Conservation (phyloP, 2,888 invertebrate species). For the Thumatha senex region DNA sequence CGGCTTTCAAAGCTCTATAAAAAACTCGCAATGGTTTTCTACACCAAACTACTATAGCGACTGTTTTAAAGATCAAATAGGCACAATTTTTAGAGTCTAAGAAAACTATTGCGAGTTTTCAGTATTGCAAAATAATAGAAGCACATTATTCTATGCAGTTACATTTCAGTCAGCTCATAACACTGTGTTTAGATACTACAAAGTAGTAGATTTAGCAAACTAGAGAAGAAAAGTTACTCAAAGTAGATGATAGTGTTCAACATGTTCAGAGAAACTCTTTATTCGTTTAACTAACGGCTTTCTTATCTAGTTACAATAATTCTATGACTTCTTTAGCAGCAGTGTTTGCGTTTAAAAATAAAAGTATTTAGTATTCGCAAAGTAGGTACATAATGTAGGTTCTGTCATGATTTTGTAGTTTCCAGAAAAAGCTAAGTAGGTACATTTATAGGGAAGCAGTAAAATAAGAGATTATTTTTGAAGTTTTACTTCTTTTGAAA, state of each 20-base stretch:
- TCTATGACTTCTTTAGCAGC: neutral
- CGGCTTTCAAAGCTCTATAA: constrained; percentile 57
- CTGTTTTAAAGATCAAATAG: constrained; percentile 35
- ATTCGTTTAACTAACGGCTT: neutral
- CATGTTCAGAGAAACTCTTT: neutral
- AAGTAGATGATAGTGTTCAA: neutral
- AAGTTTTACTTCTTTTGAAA: too few relatives aligned
- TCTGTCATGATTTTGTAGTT: constrained; percentile 4
- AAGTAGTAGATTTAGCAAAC: constrained; percentile 15
- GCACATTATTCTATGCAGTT: constrained; percentile 47
- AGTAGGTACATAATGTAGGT: constrained; percentile 12
- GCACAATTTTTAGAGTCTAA: constrained; percentile 40
- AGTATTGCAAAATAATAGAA: constrained; percentile 58
- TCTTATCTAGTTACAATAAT: constrained; percentile 3
- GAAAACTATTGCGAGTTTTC: constrained; percentile 57
- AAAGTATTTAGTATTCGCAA: constrained; percentile 10
- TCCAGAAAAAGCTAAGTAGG: neutral
- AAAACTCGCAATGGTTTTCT: constrained; percentile 52
- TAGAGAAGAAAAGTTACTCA: constrained; percentile 1
- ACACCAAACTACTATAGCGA: constrained; percentile 16
- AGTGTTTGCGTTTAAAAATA: too few relatives aligned
- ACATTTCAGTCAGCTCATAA: constrained; percentile 68
- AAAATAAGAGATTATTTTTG: too few relatives aligned
- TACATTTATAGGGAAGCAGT: constrained; percentile 13
- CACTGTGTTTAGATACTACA: constrained; percentile 58